Base-by-base conservation (phyloP, 2,888 invertebrate genomes). In the Druceiella hillmani region DNA sequence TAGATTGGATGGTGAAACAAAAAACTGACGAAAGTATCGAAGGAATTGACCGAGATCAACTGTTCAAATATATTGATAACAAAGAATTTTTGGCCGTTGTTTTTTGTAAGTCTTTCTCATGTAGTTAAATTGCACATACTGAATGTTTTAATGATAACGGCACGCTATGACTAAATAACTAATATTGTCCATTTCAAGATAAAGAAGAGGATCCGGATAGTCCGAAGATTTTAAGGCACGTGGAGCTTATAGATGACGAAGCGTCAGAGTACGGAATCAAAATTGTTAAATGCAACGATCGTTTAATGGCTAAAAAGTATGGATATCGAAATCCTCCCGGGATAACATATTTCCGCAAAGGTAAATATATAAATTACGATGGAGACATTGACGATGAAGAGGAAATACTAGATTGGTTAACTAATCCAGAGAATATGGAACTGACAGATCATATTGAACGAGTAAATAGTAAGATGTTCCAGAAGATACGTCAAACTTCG, bases 351-450 rank as follows among this genome's bases (percentile, higher is more conserved):
- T 93, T 93, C 67, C 78, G 92, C 37, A 90, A 91, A 63, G 87
- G 76, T 12, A 91, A 92, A 66, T 79, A 82, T 44, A 88, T 92
- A 10, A 91, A 91, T 57, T 93, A 92, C 55, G 92, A 92, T 53
- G 92, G 92, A 9, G 92, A 93, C 52, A 86, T 93, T 44, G 90
- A 91, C 52, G 91, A 91, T 51, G 89, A 89, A 53, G 91, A 91
- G 59, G 89, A 90, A 63, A 77, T 90, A 38, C 71, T 93, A 17
- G 93, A 93, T 57, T 93, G 92, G 92, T 64, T 93, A 9, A 93
- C 92, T 0, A 87, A 91, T 59, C 92, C 92, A 0, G 87, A 88
- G 53, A 93, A 92, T 52, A 92, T 93, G 92, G 92, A 93, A 62
- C 73, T 92, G 42, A 89, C 87, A 3, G 93, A 93, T 62, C 87